Percentiles rank a stretch among this genome's conserved stretches.
These are phyloP conservation scores for Odocoileus virginianus DNA, from an alignment of 2,113 vertebrate species.

Conservation along the genomic window DNA sequence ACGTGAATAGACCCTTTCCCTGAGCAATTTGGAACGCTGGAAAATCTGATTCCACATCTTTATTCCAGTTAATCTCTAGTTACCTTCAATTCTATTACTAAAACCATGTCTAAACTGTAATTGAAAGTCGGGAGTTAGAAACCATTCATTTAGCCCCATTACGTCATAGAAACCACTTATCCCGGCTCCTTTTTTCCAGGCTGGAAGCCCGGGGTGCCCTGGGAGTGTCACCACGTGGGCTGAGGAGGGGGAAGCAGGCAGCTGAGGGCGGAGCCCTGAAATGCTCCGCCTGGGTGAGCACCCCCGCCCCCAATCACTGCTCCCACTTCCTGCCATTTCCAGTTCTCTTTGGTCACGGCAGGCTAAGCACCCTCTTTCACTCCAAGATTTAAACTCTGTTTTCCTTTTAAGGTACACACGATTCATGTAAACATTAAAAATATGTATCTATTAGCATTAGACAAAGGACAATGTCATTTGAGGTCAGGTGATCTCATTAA, in stretches of 20 bases:
- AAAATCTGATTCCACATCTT: neutral
- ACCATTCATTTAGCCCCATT: neutral
- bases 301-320: accelerated
- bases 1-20: neutral
- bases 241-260: neutral
- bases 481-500: neutral
- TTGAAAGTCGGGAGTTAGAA: neutral
- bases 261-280: neutral
- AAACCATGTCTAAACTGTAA: neutral
- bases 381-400: neutral
- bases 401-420: neutral
- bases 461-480: neutral
- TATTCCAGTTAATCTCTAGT: neutral
- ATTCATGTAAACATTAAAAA: neutral
- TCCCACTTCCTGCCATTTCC: neutral
- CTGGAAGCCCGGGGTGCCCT: neutral
- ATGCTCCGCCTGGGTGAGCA: neutral
- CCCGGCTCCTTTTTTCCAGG: neutral
- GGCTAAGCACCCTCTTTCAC: neutral
- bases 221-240: neutral
- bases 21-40: neutral
- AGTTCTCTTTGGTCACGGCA: neutral
- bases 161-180: neutral
- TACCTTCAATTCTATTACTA: neutral
- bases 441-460: neutral